phyloP scores from a whole-genome alignment of 2,888 invertebrate species.

The Thereva unica region DNA sequence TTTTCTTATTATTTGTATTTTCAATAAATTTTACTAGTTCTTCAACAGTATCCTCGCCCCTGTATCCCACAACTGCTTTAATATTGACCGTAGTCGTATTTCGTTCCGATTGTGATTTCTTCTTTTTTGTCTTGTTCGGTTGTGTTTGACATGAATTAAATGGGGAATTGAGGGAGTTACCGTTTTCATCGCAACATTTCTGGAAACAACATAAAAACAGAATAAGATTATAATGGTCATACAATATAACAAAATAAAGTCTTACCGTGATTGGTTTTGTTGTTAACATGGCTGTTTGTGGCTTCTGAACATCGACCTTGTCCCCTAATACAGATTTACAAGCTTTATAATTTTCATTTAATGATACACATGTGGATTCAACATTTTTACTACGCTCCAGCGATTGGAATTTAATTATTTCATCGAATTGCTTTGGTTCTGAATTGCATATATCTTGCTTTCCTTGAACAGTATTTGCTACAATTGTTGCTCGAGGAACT shows the following conservation, averaged over 20 bases:
- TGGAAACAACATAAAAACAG: conserved; percentile 62
- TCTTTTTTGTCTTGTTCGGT: conserved; percentile 65
- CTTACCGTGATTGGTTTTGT: conserved; percentile 9
- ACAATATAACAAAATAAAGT: conserved; percentile 24
- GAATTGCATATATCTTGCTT: conserved; percentile 47
- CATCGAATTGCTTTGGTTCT: conserved; percentile 49
- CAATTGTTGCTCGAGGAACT: conserved; percentile 14
- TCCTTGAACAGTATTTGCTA: conserved; percentile 28
- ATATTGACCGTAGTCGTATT: conserved; percentile 59
- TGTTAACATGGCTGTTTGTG: conserved; percentile 41
- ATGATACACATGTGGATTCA: conserved; percentile 48
- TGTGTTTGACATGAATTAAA: conserved; percentile 62
- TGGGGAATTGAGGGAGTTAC: conserved; percentile 66
- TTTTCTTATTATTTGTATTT: conserved; percentile 59
- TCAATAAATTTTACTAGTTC: conserved; percentile 79
- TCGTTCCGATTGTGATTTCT: conserved; percentile 62
- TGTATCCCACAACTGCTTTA: conserved; percentile 74
- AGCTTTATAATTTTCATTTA: conserved; percentile 51
- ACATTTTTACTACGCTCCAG: conserved; percentile 49
- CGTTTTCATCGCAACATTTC: conserved; percentile 75
- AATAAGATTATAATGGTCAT: conserved; percentile 35
- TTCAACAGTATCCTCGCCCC: conserved; percentile 77
- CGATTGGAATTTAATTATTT: conserved; percentile 49
- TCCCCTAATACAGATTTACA: conserved; percentile 50
- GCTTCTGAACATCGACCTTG: conserved; percentile 46